phyloP scores from a whole-genome alignment of 30 jellyfish, hydroid and myxozoan species.

The Hydra vulgaris region DNA sequence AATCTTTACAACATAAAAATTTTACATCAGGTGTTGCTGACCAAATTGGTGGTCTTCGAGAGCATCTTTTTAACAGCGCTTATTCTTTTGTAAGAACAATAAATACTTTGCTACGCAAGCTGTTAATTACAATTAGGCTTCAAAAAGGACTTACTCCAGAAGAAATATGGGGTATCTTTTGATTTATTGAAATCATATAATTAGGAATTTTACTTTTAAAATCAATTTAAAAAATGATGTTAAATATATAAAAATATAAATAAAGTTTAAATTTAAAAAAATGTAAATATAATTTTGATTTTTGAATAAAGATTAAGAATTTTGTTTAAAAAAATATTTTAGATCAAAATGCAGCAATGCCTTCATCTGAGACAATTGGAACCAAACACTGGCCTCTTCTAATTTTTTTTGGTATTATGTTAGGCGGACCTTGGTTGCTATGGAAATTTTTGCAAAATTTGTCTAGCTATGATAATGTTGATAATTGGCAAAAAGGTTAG shows the following conservation, averaged over 20 bases:
- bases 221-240: too few species aligned
- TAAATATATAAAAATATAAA: too few species aligned
- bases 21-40: constrained; percentile 90
- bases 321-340: background rate
- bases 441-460: constrained; percentile 63
- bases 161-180: constrained; percentile 39
- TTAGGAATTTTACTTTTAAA: too few species aligned
- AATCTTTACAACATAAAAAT: too few species aligned
- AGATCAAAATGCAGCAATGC: background rate
- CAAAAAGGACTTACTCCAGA: constrained; percentile 25
- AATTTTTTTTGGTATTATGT: constrained; percentile 54
- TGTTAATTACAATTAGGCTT: constrained; percentile 35
- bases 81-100: constrained; percentile 30
- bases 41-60: constrained; percentile 39
- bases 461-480: constrained; percentile 21
- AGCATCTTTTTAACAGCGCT: constrained; percentile 53
- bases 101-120: constrained; percentile 30
- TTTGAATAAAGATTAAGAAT: too few species aligned
- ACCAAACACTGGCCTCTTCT: constrained; percentile 64
- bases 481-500: constrained; percentile 57
- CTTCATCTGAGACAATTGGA: background rate
- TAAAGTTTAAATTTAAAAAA: too few species aligned
- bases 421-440: constrained; percentile 78
- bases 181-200: background rate
- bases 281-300: too few species aligned